Base-by-base conservation (phyloP, 2,797 vertebrate species). In the Loriculus beryllinus region DNA sequence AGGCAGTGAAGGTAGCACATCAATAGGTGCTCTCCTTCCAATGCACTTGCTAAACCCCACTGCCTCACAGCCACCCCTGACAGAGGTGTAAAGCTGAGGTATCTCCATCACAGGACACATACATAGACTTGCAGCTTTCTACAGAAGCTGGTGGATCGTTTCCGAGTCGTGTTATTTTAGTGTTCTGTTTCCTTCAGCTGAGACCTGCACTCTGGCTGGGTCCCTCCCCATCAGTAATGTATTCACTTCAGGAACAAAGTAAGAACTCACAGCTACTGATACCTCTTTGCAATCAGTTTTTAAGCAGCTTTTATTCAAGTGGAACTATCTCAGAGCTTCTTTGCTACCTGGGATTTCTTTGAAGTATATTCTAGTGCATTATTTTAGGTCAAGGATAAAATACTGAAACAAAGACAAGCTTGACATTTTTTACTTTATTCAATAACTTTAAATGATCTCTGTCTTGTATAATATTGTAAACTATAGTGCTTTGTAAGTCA, bases 1-100 rank as follows among this genome's bases (percentile, higher is more conserved):
- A 78, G 56, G 31, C 0, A 0, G 10, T 16, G 8, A 47, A 35
- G 28, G 10, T 76, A 68, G 10, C 35, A 33, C 56, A 12, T 29
- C 43, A 59, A 67, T 9, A 87, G 62, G n/a, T 56, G 22, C 19
- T 81, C 12, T 59, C 39, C 7, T 79, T 81, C 35, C 13, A 49
- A 20, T 1, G 6, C 1, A 2, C 12, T 54, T 74, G 22, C 16
- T 69, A 23, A 64, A 12, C 4, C 4, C 3, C 11, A 2, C 10
- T 90, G 71, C n/a, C n/a, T 86, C n/a, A 47, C 26, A 82, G 62
- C 15, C 37, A 45, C 20, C 9, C 14, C 7, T 33, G 7, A 35
- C 9, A 59, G 60, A 59, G 70, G 9, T 1, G 5, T 82, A 60
- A 90, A 54, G 17, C 26, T 78, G 28, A 16, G 15, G 3, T 40